Evolutionary conservation across 2,113 vertebrate species (phyloP), one percentile per base, ranked within the genome.

Genomic region (Channa argus): DNA sequence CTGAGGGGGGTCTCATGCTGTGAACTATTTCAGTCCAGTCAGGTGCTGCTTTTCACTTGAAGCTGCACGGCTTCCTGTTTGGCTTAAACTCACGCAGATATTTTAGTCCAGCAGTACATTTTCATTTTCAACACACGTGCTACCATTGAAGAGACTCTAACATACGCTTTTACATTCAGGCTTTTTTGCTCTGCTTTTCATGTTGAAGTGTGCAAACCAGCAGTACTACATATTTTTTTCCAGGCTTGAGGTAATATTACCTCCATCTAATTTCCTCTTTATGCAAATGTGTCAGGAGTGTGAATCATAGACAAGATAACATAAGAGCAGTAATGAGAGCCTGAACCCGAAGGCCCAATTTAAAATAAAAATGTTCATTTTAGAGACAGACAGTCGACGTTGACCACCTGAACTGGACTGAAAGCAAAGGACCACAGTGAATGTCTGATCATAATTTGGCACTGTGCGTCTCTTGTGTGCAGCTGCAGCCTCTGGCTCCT

Each of bases 401-500:
- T 15, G 41, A 8, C n/a, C 9, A 11, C 33, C 12, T 43, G 64
- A 80, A 24, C 7, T 39, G 0, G 2, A 36, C 38, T 36, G 44
- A 65, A 74, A 74, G 65, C 50, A 36, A 71, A 64, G 39, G 10
- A 37, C 36, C 5, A 13, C 24, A 2, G 58, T 59, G 24, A 43
- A 66, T 44, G 54, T 63, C 3, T 63, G 45, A 47, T 63, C 0
- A 0, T 36, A 61, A 69, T 33, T 24, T 47, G 4, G 0, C 38
- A 5, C 6, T 84, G 34, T 65, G 64, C 44, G 24, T 10, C 6
- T 70, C 14, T 0, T 38, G 4, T 67, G 38, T 84, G 8, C 50
- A 88, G 92, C 87, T 86, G 45, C 93, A 96, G 91, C 90, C 81
- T 2, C 47, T 81, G 11, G 85, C 77, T 12, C 86, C 88, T 44